Base-by-base conservation (phyloP, 2,797 vertebrate genomes). In the Microctenopoma stevenorrisi region DNA sequence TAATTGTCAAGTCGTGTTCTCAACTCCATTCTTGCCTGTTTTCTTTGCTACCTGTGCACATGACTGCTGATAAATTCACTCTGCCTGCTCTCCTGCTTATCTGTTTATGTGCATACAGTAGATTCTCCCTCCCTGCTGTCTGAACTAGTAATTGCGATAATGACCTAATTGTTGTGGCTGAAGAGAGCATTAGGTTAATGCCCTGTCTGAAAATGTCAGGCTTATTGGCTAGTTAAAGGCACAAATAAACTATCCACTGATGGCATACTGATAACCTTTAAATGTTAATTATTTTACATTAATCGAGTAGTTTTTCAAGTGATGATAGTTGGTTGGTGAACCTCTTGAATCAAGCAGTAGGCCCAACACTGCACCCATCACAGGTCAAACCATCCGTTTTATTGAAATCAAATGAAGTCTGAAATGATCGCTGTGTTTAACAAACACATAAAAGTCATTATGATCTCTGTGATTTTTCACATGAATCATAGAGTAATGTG, bases 91-190 rank as follows among this genome's bases (percentile, higher is more conserved):
- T 9, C 37, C 37, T 4, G 40, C 4, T 33, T 33, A 33, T 42
- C 16, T 46, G 43, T 46, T 46, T n/a, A 46, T 46, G 9, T 22
- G 46, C 16, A 7, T 7, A 5, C 40, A 42, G 40, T 42, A 14
- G 43, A 0, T 11, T 11, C 46, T 8, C 46, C 18, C 16, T 47
- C 46, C 46, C n/a, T 22, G 2, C 11, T 47, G 46, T 11, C 8
- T 18, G 10, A n/a, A 47, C 16, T 15, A 47, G 44, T 18, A 46
- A 14, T n/a, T n/a, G 43, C 13, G 15, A n/a, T 44, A n/a, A 44
- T 46, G 46, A 47, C 46, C 43, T 55, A 81, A 81, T 48, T 83
- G 86, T 83, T 90, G 74, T 83, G 85, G 73, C 81, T 89, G 67
- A 59, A 6, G 9, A 57, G 60, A 80, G 85, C 2, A 28, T 85